phyloP scores from a whole-genome alignment of 2,797 vertebrate genomes.

The Coreius guichenoti region DNA sequence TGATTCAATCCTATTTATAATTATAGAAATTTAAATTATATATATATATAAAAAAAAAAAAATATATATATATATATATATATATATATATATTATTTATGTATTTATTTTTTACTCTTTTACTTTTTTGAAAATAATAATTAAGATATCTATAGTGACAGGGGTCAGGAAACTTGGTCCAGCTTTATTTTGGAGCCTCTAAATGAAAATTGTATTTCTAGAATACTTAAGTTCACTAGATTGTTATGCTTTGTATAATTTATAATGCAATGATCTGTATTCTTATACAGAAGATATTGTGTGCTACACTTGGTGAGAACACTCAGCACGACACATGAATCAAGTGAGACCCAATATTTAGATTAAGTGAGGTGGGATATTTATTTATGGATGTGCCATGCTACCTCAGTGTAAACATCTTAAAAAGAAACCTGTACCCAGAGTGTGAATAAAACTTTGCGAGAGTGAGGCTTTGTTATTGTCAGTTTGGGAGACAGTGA shows the following conservation, averaged over 20 bases:
- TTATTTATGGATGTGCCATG: slow-evolving; percentile 17
- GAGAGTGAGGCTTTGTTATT: slow-evolving; percentile 27
- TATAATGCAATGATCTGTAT: slow-evolving; percentile 10
- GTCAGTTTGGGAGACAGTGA: slow-evolving; percentile 24
- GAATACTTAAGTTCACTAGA: not conserved
- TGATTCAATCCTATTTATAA: too few species aligned
- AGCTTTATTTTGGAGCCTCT: not conserved
- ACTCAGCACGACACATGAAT: slow-evolving; percentile 2
- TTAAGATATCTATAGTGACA: not conserved
- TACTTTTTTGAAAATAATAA: too few species aligned
- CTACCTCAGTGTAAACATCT: slow-evolving; percentile 16
- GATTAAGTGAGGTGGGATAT: slow-evolving; percentile 33
- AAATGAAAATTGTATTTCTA: not conserved
- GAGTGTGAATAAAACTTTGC: slow-evolving; percentile 18
- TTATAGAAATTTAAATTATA: too few species aligned
- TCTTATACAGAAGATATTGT: not conserved
- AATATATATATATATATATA: too few species aligned
- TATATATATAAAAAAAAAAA: too few species aligned
- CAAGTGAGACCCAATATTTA: slow-evolving; percentile 22
- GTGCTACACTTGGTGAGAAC: not conserved
- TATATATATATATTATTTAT: too few species aligned
- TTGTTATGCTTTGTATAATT: not conserved
- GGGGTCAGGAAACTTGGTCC: too few species aligned
- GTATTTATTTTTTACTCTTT: too few species aligned
- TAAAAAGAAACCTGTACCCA: slow-evolving; percentile 26